phyloP scores from a whole-genome alignment of 2,113 vertebrate genomes.

The Pao palembangensis region DNA sequence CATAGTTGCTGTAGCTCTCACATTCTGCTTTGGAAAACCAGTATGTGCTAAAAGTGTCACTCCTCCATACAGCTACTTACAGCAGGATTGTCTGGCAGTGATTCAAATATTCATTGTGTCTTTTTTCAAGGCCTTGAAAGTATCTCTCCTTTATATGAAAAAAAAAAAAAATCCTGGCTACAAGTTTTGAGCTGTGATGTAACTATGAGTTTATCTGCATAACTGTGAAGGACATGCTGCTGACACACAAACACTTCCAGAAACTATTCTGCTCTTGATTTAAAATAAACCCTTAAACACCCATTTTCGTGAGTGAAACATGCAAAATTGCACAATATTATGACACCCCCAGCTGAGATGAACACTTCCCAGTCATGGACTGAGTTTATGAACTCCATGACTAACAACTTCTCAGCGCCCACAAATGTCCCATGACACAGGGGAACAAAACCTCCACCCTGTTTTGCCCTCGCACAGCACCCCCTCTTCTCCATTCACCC shows the following conservation, averaged over 20 bases:
- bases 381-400: slow-evolving; percentile 25
- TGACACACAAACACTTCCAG: neutral
- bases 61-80: neutral
- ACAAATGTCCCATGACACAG: slow-evolving; percentile 5
- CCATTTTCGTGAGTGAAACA: too few species aligned
- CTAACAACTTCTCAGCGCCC: slow-evolving; percentile 11
- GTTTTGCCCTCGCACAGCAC: slow-evolving; percentile 15
- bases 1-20: too few species aligned
- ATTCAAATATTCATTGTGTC: neutral
- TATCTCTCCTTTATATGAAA: neutral
- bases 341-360: slow-evolving; percentile 4
- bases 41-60: neutral
- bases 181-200: neutral
- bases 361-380: slow-evolving; percentile 8
- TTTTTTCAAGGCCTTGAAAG: neutral
- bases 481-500: slow-evolving; percentile 9
- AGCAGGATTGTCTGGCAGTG: neutral
- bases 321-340: neutral
- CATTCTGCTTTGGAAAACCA: neutral
- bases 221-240: neutral
- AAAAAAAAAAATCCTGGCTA: neutral
- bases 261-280: too few species aligned
- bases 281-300: too few species aligned
- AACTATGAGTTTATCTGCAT: neutral
- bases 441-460: neutral